A percentile compares a stretch with the other conserved stretches of the same genome.
phyloP scores from a whole-genome alignment of 2,113 vertebrate species.

The Potamarius usumacintae region DNA sequence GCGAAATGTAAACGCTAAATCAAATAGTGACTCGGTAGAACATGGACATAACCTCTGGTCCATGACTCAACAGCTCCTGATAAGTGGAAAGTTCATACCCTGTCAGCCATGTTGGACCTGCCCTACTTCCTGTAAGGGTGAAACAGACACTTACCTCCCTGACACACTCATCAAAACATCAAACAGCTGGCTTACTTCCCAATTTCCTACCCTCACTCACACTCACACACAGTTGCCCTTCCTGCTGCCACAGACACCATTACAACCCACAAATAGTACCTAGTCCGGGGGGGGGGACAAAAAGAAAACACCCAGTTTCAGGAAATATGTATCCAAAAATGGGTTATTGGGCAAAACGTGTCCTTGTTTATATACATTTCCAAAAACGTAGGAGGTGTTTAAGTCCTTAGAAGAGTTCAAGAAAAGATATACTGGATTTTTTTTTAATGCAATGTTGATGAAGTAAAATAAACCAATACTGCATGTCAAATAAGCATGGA shows the following conservation, averaged over 20 bases:
- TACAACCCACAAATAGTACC: conserved; percentile 19
- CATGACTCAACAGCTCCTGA: conserved; percentile 18
- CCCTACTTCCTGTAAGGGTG: conserved; percentile 36
- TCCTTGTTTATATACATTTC: conserved; percentile 38
- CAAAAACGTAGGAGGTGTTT: background rate
- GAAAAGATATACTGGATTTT: too few species aligned
- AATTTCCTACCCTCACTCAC: conserved; percentile 7
- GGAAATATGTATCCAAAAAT: conserved; percentile 45
- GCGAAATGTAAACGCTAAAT: background rate
- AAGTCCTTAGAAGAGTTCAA: background rate
- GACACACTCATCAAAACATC: conserved; percentile 18
- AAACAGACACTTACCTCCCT: conserved; percentile 40
- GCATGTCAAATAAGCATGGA: background rate
- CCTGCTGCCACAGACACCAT: background rate
- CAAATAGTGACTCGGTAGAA: background rate
- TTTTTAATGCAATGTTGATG: background rate
- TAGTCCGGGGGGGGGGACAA: background rate
- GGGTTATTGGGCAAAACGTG: conserved; percentile 14
- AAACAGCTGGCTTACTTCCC: conserved; percentile 20
- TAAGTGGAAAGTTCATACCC: conserved; percentile 29
- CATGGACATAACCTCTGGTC: background rate
- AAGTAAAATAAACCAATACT: background rate
- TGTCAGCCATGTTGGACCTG: conserved; percentile 30
- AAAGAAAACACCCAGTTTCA: conserved; percentile 32
- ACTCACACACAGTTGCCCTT: background rate